Evolutionary conservation across 2,797 vertebrate species (phyloP).

Genomic region (Eurystomus glaucurus): DNA sequence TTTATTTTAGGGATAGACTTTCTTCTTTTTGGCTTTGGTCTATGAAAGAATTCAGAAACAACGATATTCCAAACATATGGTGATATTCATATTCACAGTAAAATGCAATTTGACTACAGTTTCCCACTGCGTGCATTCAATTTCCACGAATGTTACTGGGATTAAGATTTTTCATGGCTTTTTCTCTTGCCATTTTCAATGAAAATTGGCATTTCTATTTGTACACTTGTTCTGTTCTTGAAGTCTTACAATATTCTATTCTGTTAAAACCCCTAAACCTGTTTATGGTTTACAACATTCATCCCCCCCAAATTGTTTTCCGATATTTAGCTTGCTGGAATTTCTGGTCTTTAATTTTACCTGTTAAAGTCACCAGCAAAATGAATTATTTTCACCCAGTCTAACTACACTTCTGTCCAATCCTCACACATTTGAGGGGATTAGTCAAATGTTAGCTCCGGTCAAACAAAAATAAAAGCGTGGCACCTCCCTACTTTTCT

Average conservation of each 20-base stretch:
- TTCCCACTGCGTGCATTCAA: neutral
- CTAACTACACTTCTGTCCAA: neutral
- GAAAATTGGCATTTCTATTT: neutral
- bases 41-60: neutral
- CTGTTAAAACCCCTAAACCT: neutral
- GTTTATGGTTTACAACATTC: neutral
- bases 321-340: neutral
- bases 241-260: neutral
- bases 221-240: neutral
- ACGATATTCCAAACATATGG: neutral
- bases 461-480: neutral
- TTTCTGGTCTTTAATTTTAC: neutral
- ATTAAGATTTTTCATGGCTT: slow-evolving; percentile 3
- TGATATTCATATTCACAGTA: slow-evolving; percentile 21
- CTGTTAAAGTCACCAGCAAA: neutral
- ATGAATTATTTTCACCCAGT: neutral
- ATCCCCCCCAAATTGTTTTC: neutral
- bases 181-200: neutral
- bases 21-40: neutral
- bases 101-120: slow-evolving; percentile 3
- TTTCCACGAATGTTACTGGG: neutral
- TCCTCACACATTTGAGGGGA: neutral
- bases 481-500: neutral
- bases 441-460: neutral
- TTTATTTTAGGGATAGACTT: slow-evolving; percentile 22